Evolutionary conservation across 2,797 vertebrate genomes (phyloP).

Genomic region (Epinephelus coioides): DNA sequence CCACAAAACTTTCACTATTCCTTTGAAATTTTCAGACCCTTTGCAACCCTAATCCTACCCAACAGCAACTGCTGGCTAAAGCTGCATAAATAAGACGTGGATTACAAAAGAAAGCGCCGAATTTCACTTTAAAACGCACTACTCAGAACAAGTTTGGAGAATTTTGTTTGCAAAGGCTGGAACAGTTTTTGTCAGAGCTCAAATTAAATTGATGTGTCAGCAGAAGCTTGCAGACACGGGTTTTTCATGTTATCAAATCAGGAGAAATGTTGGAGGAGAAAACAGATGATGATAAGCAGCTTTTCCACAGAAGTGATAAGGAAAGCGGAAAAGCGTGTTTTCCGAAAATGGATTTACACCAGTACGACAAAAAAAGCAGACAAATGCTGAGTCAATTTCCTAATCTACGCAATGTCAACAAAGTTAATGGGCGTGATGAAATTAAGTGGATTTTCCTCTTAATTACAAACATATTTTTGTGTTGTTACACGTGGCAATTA

Average conservation of each 20-base stretch:
- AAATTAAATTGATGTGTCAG: not conserved
- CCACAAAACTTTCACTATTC: too few relatives aligned
- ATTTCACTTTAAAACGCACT: not conserved
- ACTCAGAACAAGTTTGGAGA: not conserved
- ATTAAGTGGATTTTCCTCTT: slow-evolving; percentile 34
- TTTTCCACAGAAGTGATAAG: slow-evolving; percentile 7
- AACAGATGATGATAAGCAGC: slow-evolving; percentile 22
- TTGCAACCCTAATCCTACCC: too few relatives aligned
- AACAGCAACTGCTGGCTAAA: not conserved
- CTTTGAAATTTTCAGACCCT: too few relatives aligned
- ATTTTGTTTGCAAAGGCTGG: not conserved
- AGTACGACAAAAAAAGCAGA: slow-evolving; percentile 11
- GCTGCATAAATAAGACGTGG: not conserved
- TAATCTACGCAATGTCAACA: not conserved
- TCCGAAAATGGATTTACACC: slow-evolving; percentile 19
- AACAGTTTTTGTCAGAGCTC: slow-evolving; percentile 6
- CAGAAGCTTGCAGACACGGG: not conserved
- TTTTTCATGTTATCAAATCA: slow-evolving; percentile 21
- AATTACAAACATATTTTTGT: slow-evolving; percentile 20
- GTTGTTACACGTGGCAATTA: not conserved
- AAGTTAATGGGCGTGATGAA: slow-evolving; percentile 28
- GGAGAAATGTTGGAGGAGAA: not conserved
- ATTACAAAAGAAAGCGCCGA: not conserved
- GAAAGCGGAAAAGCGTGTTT: slow-evolving; percentile 29
- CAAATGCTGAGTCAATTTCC: slow-evolving; percentile 15